phyloP scores from a whole-genome alignment of 2,888 invertebrate species.

The Synergus japonicus region DNA sequence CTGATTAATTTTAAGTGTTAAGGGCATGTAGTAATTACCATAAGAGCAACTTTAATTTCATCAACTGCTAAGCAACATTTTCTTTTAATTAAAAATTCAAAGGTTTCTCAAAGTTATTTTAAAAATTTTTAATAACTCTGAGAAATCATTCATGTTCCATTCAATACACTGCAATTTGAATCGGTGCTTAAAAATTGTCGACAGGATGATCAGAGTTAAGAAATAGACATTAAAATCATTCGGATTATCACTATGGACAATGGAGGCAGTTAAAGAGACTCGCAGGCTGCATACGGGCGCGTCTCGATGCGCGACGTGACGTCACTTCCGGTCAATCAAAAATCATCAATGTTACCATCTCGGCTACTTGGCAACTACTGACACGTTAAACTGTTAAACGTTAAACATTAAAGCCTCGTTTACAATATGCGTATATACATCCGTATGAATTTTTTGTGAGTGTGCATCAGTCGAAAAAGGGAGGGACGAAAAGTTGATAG shows the following conservation, averaged over 20 bases:
- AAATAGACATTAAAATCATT: neutral
- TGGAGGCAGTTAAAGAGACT: neutral
- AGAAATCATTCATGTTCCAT: neutral
- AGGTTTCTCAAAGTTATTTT: neutral
- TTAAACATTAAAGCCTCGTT: conserved; percentile 53
- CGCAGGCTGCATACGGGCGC: conserved; percentile 48
- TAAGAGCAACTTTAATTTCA: no score
- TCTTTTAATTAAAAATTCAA: neutral
- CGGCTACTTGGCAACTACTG: conserved; percentile 10
- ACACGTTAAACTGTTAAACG: conserved; percentile 3
- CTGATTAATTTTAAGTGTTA: no score
- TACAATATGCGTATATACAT: conserved; percentile 48
- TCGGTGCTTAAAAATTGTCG: neutral
- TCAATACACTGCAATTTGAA: conserved; percentile 7
- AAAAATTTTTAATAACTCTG: neutral
- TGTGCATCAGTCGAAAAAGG: conserved; percentile 35
- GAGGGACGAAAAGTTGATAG: conserved; percentile 25
- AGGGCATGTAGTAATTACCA: no score
- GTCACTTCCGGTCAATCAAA: conserved; percentile 77
- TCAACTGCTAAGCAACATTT: no score
- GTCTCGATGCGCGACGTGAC: conserved; percentile 71
- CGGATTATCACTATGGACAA: neutral
- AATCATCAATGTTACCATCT: conserved; percentile 70
- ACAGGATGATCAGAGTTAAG: conserved; percentile 9
- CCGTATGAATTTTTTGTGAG: conserved; percentile 28